Percentiles rank a stretch among this genome's conserved stretches.
phyloP scores from a whole-genome alignment of 2,797 vertebrate species.

The Phyllotis vaccarum region DNA sequence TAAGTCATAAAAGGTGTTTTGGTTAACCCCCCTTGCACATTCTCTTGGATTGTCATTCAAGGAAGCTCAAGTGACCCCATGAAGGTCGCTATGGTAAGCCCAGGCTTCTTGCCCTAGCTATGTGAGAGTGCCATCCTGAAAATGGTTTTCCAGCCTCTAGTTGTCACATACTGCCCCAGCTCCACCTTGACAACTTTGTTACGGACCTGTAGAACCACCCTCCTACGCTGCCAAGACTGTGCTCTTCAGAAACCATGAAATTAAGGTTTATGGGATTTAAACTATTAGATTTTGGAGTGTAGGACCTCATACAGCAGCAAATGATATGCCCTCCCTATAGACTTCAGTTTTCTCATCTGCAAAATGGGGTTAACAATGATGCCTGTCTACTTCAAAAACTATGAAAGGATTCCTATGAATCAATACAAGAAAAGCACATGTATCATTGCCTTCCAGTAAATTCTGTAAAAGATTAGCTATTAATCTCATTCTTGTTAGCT shows the following conservation, averaged over 20 bases:
- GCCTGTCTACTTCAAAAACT: background rate
- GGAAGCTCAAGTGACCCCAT: background rate
- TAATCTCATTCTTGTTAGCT: background rate
- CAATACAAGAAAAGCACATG: background rate
- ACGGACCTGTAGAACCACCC: background rate
- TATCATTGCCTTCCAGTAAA: constrained; percentile 18
- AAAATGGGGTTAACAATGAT: background rate
- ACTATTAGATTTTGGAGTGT: background rate
- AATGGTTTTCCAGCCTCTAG: background rate
- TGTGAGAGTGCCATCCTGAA: background rate
- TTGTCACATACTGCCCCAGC: background rate
- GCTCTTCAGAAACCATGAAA: constrained; percentile 14
- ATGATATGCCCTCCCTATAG: background rate
- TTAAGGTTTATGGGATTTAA: background rate
- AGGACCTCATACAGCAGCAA: background rate
- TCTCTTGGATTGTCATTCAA: background rate
- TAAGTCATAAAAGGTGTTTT: background rate
- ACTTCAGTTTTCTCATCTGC: background rate
- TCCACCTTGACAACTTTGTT: background rate
- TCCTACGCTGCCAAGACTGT: background rate
- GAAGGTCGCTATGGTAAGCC: background rate
- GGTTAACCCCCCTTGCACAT: background rate
- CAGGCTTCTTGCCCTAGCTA: background rate
- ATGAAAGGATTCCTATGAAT: background rate
- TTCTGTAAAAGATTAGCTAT: constrained; percentile 12